Percentiles rank a stretch among this genome's conserved stretches.
These are phyloP conservation scores for Aptenodytes forsteri DNA, from an alignment of 2,113 vertebrate genomes.

Conservation along the genomic window DNA sequence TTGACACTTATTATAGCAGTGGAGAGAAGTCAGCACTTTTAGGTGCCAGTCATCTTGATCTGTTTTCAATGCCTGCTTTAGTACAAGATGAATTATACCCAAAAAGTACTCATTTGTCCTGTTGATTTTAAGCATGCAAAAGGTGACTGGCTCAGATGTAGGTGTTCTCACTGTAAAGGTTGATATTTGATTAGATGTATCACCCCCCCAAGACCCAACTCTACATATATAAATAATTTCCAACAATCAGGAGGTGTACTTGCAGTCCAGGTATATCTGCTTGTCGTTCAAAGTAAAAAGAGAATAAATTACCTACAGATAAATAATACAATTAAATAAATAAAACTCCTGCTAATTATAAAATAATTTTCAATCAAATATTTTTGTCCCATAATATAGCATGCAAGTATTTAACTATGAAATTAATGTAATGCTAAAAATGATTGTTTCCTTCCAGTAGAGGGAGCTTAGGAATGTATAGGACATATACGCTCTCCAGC, in stretches of 20 bases:
- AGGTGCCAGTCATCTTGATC: not conserved
- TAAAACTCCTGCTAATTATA: not conserved
- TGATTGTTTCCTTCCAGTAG: not conserved
- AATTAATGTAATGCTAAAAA: not conserved
- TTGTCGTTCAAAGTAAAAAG: not conserved
- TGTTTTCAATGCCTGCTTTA: not conserved
- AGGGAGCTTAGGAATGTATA: not conserved
- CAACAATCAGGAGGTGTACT: not conserved
- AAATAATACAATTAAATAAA: not conserved
- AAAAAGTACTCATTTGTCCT: not conserved
- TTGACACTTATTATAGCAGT: not conserved
- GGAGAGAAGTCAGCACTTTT: not conserved
- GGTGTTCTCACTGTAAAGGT: not conserved
- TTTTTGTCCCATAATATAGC: not conserved
- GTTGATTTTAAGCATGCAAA: not conserved
- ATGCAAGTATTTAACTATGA: not conserved
- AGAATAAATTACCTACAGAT: not conserved
- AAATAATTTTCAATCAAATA: not conserved
- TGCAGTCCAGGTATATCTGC: not conserved
- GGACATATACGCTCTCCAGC: fast-evolving
- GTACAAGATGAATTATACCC: not conserved
- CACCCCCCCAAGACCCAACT: not conserved
- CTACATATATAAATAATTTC: not conserved
- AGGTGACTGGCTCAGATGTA: not conserved
- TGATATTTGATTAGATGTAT: not conserved